Percentiles rank a stretch among this genome's conserved stretches.
These are phyloP conservation scores for Schizopygopsis pylzovi DNA, from an alignment of 2,797 vertebrate species.

Conservation along the genomic window DNA sequence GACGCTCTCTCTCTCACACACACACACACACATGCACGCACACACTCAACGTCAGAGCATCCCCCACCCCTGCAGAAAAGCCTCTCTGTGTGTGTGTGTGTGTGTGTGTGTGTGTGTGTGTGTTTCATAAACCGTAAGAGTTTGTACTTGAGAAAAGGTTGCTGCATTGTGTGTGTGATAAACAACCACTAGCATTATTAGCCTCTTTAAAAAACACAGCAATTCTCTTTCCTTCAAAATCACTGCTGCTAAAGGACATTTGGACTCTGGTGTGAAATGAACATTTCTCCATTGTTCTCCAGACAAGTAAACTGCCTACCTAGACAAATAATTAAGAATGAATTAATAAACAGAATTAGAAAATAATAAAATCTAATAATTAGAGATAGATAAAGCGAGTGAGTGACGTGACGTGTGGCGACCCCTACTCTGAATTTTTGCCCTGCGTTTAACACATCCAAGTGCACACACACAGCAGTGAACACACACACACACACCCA, in stretches of 20 bases:
- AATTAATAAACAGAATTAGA: no score
- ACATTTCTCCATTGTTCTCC: background rate
- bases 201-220: background rate
- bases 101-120: conserved; percentile 17
- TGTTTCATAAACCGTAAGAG: conserved; percentile 14
- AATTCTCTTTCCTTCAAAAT: background rate
- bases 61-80: conserved; percentile 43
- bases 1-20: background rate
- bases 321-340: background rate
- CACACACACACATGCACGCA: conserved; percentile 1
- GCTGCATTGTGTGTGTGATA: conserved; percentile 3
- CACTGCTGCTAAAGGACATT: background rate
- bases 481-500: no score
- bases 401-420: no score
- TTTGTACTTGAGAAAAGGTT: conserved; percentile 31
- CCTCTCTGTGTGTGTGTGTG: conserved; percentile 27
- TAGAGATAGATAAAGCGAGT: no score
- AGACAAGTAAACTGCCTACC: background rate
- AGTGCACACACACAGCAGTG: no score
- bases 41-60: conserved; percentile 47
- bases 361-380: no score
- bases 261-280: background rate
- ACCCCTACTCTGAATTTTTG: no score
- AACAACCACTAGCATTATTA: background rate
- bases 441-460: no score